Percentiles rank a stretch among this genome's conserved stretches.
phyloP scores from a whole-genome alignment of 1,140 invertebrate genomes.

The Cepaea nemoralis region DNA sequence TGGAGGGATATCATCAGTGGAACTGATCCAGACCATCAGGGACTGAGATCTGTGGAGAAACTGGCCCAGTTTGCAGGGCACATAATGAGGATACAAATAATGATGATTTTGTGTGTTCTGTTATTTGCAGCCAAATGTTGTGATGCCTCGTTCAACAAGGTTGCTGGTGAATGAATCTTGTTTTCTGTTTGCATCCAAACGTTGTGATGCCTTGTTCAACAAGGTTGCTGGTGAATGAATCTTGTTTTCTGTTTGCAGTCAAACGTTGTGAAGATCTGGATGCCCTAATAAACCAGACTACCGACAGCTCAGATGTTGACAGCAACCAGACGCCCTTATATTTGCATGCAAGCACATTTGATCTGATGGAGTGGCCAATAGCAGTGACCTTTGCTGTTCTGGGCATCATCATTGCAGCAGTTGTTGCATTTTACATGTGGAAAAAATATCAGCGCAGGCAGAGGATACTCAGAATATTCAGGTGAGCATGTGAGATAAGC shows the following conservation, averaged over 20 bases:
- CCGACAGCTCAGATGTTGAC: not conserved
- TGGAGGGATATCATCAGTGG: too few relatives aligned
- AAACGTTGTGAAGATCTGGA: not conserved
- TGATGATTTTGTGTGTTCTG: not conserved
- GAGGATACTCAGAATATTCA: conserved; percentile 32
- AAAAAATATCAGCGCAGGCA: conserved; percentile 31
- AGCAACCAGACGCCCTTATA: not conserved
- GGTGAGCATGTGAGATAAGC: not conserved
- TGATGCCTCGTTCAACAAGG: not conserved
- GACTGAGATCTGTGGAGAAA: too few relatives aligned
- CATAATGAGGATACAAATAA: too few relatives aligned
- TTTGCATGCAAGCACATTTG: not conserved
- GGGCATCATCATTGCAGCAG: conserved; percentile 23
- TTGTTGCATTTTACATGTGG: conserved; percentile 36
- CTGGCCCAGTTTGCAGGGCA: too few relatives aligned
- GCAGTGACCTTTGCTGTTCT: conserved; percentile 8
- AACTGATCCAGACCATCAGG: too few relatives aligned
- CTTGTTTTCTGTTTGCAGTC: too few relatives aligned
- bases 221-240: not conserved
- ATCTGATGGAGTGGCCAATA: conserved; percentile 23
- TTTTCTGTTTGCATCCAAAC: not conserved
- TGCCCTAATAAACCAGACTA: not conserved
- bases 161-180: not conserved
- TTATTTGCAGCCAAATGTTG: not conserved
- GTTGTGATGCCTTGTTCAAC: not conserved